Base-by-base conservation (phyloP, 2,888 invertebrate species). In the Pteria penguin region DNA sequence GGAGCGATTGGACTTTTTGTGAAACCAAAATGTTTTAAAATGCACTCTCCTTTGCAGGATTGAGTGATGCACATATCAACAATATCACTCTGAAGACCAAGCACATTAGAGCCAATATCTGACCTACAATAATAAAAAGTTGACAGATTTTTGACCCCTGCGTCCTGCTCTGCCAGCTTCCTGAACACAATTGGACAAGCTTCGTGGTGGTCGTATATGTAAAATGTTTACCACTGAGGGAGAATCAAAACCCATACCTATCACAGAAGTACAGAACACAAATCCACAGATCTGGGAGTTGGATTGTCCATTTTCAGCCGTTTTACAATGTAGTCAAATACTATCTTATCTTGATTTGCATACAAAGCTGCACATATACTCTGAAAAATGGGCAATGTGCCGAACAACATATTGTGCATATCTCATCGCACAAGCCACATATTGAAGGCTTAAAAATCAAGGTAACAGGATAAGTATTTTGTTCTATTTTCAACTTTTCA, bases 161-260 rank as follows among this genome's bases (percentile, higher is more conserved):
- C 80, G 62, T 4, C 78, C 82, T 36, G 82, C 78, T 69, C 79
- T 36, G 14, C 82, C 82, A 27, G 80, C 73, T 61, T 80, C 82
- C 61, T 78, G 82, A 26, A 73, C 26, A 55, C 77, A 82, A 11
- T 72, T 60, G 33, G 80, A 78, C 2, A 78, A 55, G 33, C 67
- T 61, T 14, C 79, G 81, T 29, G 79, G 79, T n/a, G 82, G 81
- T 31, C 77, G 61, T 54, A 61, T 79, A 33, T 81, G 82, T n/a
- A 82, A 62, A 3, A 82, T 71, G 54, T 74, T 63, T 11, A 61
- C n/a, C n/a, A 82, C 60, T 14, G 60, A 31, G 5, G 78, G 76
- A 4, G 82, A 77, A 72, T 82, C 74, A 36, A 82, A 32, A 2
- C 78, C 82, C 80, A 78, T 82, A 5, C 82, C 80, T 2, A 80